A percentile compares a stretch with the other conserved stretches of the same genome.
phyloP scores from a whole-genome alignment of 92 coral and sea anemone species.

The Palythoa heliodiscus region DNA sequence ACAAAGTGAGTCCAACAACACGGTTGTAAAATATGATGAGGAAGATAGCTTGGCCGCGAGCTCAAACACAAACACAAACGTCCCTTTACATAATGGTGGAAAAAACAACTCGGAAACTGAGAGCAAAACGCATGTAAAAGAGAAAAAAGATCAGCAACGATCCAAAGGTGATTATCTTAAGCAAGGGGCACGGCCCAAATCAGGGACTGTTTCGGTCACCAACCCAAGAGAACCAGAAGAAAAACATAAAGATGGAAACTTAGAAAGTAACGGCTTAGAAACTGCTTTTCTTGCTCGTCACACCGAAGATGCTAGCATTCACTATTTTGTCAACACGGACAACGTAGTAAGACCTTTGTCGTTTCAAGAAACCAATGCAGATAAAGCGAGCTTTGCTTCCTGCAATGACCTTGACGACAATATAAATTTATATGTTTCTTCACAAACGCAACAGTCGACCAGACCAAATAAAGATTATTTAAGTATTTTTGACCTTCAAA shows the following conservation, averaged over 20 bases:
- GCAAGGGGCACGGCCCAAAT: slow-evolving; percentile 32
- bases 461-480: background rate
- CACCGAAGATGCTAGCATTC: slow-evolving; percentile 13
- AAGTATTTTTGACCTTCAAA: background rate
- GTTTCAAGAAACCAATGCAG: background rate
- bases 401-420: background rate
- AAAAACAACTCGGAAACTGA: background rate
- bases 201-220: background rate
- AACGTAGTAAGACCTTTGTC: background rate
- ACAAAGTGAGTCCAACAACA: no score
- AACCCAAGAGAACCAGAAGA: background rate
- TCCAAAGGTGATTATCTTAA: background rate
- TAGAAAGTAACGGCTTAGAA: slow-evolving; percentile 7
- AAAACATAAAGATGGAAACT: background rate
- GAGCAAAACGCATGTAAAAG: background rate
- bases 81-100: background rate
- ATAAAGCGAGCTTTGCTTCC: background rate
- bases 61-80: background rate
- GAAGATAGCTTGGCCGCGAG: background rate
- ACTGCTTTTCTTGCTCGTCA: slow-evolving; percentile 10
- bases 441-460: background rate
- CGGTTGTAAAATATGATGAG: background rate
- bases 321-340: background rate
- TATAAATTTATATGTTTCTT: background rate
- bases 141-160: background rate